Conservation (phyloP, 2,797 vertebrate genomes). For the Choloepus didactylus region DNA sequence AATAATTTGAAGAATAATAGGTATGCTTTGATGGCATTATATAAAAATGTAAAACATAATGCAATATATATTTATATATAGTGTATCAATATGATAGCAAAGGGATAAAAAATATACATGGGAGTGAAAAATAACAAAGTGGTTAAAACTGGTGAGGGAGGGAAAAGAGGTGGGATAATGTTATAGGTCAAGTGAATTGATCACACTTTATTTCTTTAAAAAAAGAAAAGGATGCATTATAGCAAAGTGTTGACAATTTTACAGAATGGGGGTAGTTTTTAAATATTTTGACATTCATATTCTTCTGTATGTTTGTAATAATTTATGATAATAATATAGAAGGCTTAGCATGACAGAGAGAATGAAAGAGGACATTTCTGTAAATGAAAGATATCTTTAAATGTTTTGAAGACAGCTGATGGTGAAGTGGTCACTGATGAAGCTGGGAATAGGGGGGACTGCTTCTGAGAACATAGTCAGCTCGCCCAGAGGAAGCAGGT, state of each 20-base stretch:
- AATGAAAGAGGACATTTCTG: not conserved
- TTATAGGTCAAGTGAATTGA: not conserved
- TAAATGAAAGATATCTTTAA: not conserved
- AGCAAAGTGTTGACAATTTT: not conserved
- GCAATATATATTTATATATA: not conserved
- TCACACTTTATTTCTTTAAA: not conserved
- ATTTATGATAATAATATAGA: not conserved
- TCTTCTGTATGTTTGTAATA: not conserved
- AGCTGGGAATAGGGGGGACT: not conserved
- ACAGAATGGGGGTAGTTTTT: not conserved
- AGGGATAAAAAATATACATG: conserved; percentile 28
- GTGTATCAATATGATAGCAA: not conserved
- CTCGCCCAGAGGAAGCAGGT: not conserved
- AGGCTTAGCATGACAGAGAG: not conserved
- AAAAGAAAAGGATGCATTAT: not conserved
- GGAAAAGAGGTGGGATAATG: not conserved
- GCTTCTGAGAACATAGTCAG: not conserved
- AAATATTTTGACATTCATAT: not conserved
- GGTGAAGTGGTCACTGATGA: not conserved
- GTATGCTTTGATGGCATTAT: not conserved
- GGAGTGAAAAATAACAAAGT: not conserved
- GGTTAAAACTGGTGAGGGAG: not conserved
- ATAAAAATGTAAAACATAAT: not conserved
- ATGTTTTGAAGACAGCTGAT: not conserved
- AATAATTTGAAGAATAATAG: conserved; percentile 1